Conservation (phyloP, 2,888 invertebrate species). For the Adela reaumurella region DNA sequence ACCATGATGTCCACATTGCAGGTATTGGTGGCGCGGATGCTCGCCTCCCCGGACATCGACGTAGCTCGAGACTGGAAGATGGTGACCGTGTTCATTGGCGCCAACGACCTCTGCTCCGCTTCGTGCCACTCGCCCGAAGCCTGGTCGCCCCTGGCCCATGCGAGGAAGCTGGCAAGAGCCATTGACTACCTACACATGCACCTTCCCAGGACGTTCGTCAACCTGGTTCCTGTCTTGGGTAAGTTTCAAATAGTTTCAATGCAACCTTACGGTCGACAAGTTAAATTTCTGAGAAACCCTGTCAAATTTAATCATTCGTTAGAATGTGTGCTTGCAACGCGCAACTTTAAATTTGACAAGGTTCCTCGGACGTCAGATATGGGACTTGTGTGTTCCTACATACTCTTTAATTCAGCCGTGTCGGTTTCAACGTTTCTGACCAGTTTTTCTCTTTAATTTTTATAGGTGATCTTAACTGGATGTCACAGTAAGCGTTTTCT, state of each 20-base stretch:
- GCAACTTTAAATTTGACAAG: too few relatives aligned
- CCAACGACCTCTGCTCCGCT: conserved; percentile 72
- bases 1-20: conserved; percentile 18
- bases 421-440: too few relatives aligned
- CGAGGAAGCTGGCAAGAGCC: conserved; percentile 58
- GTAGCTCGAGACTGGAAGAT: conserved; percentile 69
- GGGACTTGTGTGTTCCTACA: too few relatives aligned
- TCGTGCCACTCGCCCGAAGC: conserved; percentile 60
- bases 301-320: too few relatives aligned
- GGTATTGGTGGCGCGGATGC: conserved; percentile 65
- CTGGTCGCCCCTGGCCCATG: conserved; percentile 61
- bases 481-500: too few relatives aligned
- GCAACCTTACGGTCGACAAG: too few relatives aligned
- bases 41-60: conserved; percentile 56
- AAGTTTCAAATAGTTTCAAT: conserved; percentile 15
- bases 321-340: too few relatives aligned
- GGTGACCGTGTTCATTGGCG: conserved; percentile 71
- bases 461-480: too few relatives aligned
- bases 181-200: conserved; percentile 64
- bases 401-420: too few relatives aligned
- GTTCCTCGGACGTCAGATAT: too few relatives aligned
- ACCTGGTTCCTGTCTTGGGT: conserved; percentile 70
- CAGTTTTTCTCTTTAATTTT: too few relatives aligned
- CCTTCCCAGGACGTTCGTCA: conserved; percentile 67
- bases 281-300: too few relatives aligned